Evolutionary conservation across 2,113 vertebrate genomes (phyloP).

Genomic region (Notechis scutatus): DNA sequence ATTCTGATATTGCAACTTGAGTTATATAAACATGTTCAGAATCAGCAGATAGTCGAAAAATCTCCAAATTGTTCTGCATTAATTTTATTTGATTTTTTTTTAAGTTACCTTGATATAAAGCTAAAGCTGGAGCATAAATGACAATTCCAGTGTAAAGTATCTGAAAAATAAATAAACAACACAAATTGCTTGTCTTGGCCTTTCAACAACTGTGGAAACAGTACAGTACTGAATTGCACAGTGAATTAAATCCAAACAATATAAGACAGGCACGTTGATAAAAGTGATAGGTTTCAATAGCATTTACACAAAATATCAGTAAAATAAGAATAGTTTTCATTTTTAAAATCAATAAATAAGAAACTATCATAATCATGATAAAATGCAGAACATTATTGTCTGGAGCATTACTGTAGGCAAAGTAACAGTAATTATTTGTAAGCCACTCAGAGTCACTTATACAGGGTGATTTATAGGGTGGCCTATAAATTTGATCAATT

Average conservation of each 20-base stretch:
- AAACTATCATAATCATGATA: neutral
- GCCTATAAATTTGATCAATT: neutral
- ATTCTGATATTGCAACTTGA: neutral
- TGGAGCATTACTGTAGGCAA: neutral
- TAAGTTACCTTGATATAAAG: slow-evolving; percentile 89
- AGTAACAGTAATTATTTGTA: neutral
- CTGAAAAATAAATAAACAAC: slow-evolving; percentile 61
- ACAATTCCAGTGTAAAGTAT: slow-evolving; percentile 92
- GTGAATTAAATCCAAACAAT: neutral
- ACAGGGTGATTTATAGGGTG: neutral
- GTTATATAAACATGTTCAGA: neutral
- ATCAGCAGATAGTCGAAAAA: neutral
- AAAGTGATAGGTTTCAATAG: neutral
- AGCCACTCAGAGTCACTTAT: neutral
- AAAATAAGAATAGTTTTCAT: neutral
- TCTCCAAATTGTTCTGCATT: neutral
- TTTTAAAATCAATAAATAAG: neutral
- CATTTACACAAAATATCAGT: neutral
- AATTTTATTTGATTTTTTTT: neutral
- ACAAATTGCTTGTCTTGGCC: neutral
- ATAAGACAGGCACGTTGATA: neutral
- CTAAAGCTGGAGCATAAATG: slow-evolving; percentile 93
- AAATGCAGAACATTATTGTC: neutral
- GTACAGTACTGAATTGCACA: neutral
- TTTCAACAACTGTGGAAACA: neutral